Evolutionary conservation across 2,888 invertebrate species (phyloP).

Genomic region (Spisula subtruncata): DNA sequence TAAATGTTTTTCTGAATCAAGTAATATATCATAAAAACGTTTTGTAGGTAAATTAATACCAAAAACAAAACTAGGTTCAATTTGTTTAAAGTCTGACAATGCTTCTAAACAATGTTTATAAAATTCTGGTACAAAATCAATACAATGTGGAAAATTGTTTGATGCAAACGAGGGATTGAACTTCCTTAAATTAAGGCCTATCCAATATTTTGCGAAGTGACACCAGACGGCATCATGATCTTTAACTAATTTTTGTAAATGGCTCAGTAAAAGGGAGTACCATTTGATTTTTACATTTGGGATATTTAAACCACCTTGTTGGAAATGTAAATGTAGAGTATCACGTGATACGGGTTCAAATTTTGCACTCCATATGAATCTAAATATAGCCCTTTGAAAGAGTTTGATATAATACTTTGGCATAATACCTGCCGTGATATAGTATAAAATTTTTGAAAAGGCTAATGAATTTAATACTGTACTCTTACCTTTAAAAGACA

Average conservation of each 20-base stretch:
- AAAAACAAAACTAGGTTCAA: not conserved
- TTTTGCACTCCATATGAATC: slow-evolving; percentile 52
- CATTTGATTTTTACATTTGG: slow-evolving; percentile 41
- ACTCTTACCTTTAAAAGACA: slow-evolving; percentile 52
- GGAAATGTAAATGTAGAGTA: slow-evolving; percentile 26
- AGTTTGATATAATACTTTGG: slow-evolving; percentile 40
- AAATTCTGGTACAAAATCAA: not conserved
- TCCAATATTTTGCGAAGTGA: not conserved
- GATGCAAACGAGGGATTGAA: not conserved
- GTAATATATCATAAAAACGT: not conserved
- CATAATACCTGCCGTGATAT: slow-evolving; percentile 35
- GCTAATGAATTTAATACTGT: slow-evolving; percentile 39
- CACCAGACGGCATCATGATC: slow-evolving; percentile 20
- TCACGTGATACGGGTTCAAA: slow-evolving; percentile 37
- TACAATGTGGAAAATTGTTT: slow-evolving; percentile 21
- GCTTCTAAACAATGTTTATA: not conserved
- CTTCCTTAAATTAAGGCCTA: not conserved
- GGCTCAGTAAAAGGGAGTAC: slow-evolving; percentile 41
- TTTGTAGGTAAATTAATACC: not conserved
- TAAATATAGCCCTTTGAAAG: slow-evolving; percentile 46
- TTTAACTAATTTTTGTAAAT: slow-evolving; percentile 53
- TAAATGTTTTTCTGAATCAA: not conserved
- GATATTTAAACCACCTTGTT: slow-evolving; percentile 53
- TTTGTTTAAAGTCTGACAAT: not conserved
- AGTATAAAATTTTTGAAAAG: slow-evolving; percentile 53